Base-by-base conservation (phyloP, 1,140 invertebrate species). In the Eubasilissa regina region DNA sequence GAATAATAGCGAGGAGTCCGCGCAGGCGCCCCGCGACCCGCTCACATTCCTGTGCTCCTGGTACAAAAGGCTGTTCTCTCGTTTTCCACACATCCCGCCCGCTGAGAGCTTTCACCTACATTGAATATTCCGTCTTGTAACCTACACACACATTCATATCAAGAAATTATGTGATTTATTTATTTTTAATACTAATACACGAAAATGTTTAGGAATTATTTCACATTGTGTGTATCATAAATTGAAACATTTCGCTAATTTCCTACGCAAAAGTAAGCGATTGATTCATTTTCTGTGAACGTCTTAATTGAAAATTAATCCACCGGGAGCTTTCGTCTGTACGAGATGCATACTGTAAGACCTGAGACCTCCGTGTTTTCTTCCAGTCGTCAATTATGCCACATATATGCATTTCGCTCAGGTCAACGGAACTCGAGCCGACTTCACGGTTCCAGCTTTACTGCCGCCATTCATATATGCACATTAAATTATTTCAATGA, bases 401-500 rank as follows among this genome's bases (percentile, higher is more conserved):
- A 73, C 58, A 66, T 58, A 17, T 13, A 77, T 73, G 58, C 78
- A 60, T 74, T 60, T 62, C 53, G 19, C 53, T 43, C 73, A 77
- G 80, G 75, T 77, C 80, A 81, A 81, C 68, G 80, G 73, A 72
- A 81, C 70, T 56, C 58, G 53, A 55, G 68, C 56, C 75, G 75
- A 68, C 53, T 76, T 81, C 75, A 77, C 80, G 70, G 76, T 78
- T 73, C 56, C 56, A 53, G 58, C 19, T 76, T 74, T 74, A 74
- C 55, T 74, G 58, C 70, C 15, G 56, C 58, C 78, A 74, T 79
- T 74, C 76, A 74, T 79, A 74, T 74, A 44, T 19, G 68, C 35
- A 73, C 77, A 70, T 78, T 55, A 78, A 78, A 72, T 78, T 78
- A 70, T 78, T 78, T 78, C 75, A 77, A 66, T 77, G 58, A 77